Evolutionary conservation across 1,140 invertebrate genomes (phyloP).

Genomic region (Bombus superbus): DNA sequence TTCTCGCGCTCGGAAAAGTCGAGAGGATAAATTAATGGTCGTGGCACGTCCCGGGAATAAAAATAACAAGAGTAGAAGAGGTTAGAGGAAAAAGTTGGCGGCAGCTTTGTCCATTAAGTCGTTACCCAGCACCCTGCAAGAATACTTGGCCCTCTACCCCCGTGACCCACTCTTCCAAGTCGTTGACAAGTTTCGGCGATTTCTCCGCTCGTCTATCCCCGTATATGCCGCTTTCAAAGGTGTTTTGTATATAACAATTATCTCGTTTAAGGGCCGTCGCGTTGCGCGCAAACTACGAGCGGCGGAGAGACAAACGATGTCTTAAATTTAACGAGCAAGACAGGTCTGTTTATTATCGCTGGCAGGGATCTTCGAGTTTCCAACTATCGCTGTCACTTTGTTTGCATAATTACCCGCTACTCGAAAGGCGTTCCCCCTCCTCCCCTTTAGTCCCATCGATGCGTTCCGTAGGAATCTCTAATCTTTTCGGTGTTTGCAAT

Average conservation of each 20-base stretch:
- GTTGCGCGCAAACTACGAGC: not conserved
- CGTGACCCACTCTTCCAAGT: constrained; percentile 52
- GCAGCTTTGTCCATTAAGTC: constrained; percentile 63
- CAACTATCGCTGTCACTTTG: constrained; percentile 1
- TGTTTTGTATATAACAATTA: constrained; percentile 60
- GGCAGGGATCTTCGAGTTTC: not conserved
- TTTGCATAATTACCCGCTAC: constrained; percentile 20
- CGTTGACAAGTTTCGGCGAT: constrained; percentile 48
- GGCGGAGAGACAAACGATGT: constrained; percentile 12
- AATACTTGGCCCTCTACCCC: constrained; percentile 51
- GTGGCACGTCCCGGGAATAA: constrained; percentile 34
- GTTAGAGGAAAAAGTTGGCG: constrained; percentile 61
- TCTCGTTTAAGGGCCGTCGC: constrained; percentile 15
- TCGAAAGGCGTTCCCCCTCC: too few species aligned
- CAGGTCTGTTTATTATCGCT: constrained; percentile 26
- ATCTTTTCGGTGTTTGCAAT: not conserved
- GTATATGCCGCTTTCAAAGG: constrained; percentile 43
- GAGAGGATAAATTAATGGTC: constrained; percentile 56
- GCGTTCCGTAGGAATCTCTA: not conserved
- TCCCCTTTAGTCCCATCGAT: not conserved
- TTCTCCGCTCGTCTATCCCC: constrained; percentile 20
- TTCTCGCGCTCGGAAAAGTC: constrained; percentile 2
- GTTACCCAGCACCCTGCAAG: constrained; percentile 32
- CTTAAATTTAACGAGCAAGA: constrained; percentile 43
- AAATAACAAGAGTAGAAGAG: constrained; percentile 49